Conservation (phyloP, 92 coral and sea anemone genomes). For the Bergia sp. region DNA sequence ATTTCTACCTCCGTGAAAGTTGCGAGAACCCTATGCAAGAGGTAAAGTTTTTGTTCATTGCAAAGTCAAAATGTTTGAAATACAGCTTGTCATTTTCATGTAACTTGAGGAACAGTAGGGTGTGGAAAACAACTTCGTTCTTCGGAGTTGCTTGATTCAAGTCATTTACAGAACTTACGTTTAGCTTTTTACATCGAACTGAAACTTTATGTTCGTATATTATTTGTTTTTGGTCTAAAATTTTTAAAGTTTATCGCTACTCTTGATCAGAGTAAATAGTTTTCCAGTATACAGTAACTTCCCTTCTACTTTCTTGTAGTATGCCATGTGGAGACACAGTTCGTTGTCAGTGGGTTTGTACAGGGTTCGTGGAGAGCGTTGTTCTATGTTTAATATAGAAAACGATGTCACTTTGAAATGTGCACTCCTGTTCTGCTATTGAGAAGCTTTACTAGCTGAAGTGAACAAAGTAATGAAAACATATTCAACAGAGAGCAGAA, state of each 20-base stretch:
- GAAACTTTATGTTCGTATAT: background rate
- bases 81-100: constrained; percentile 4
- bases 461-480: background rate
- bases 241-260: background rate
- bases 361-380: background rate
- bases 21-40: background rate
- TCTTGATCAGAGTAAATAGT: background rate
- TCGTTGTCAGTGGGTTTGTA: background rate
- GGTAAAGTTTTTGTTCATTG: background rate
- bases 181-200: background rate
- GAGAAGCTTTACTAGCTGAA: background rate
- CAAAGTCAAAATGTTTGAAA: background rate
- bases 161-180: background rate
- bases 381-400: background rate
- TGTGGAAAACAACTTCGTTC: background rate
- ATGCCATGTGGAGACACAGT: background rate
- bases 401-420: background rate
- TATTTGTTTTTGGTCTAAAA: background rate
- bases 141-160: background rate
- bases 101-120: background rate
- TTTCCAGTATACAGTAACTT: background rate
- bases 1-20: background rate
- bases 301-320: background rate
- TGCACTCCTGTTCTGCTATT: background rate
- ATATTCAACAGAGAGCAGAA: background rate